These are phyloP conservation scores for Mantis religiosa DNA, from an alignment of 2,888 invertebrate species.

Conservation along the genomic window DNA sequence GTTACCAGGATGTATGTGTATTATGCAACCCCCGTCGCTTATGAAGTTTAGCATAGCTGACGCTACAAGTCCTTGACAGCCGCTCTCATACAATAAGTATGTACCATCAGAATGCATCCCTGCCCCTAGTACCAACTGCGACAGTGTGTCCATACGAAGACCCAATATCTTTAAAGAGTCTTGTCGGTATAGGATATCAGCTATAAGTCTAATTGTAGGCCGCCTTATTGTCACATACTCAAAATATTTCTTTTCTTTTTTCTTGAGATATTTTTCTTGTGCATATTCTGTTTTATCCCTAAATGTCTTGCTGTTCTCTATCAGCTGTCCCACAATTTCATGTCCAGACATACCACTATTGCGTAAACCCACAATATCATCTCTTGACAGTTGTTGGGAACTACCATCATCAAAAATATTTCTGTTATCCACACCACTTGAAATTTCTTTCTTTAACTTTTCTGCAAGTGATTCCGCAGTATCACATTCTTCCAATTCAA, in stretches of 20 bases:
- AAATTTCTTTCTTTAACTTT: slow-evolving; percentile 57
- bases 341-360: slow-evolving; percentile 72
- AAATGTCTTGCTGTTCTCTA: slow-evolving; percentile 90
- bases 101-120: slow-evolving; percentile 70
- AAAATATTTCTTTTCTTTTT: slow-evolving; percentile 92
- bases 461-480: slow-evolving; percentile 53
- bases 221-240: slow-evolving; percentile 73
- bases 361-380: slow-evolving; percentile 76
- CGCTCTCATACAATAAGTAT: slow-evolving; percentile 82
- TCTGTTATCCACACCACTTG: slow-evolving; percentile 77
- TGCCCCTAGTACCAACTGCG: slow-evolving; percentile 78
- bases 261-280: slow-evolving; percentile 90
- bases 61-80: slow-evolving; percentile 77
- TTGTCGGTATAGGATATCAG: slow-evolving; percentile 78
- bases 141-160: slow-evolving; percentile 80
- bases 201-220: slow-evolving; percentile 76
- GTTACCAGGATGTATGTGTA: slow-evolving; percentile 78
- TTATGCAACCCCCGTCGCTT: slow-evolving; percentile 59
- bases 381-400: slow-evolving; percentile 78
- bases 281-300: slow-evolving; percentile 85
- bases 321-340: slow-evolving; percentile 79
- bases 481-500: slow-evolving; percentile 50
- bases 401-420: slow-evolving; percentile 72
- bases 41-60: slow-evolving; percentile 79
- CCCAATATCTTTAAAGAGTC: slow-evolving; percentile 72